Conservation (phyloP, 1,140 invertebrate genomes). For the Rhynchophorus ferrugineus region DNA sequence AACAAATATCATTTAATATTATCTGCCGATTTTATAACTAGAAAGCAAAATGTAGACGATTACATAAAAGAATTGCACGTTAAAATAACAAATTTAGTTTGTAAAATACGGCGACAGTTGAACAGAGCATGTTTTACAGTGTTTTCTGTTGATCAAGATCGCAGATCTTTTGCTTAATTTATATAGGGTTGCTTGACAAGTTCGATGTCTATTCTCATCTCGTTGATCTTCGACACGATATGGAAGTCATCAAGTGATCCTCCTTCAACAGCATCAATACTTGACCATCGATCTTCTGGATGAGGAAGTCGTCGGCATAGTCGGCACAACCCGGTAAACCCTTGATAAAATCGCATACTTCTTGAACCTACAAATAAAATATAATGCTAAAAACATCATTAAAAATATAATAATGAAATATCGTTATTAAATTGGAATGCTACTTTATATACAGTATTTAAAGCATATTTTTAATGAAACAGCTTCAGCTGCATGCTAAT, state of each 20-base stretch:
- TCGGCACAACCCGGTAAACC: conserved; percentile 81
- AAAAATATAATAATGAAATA: neutral
- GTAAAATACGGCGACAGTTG: conserved; percentile 4
- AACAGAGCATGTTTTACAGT: neutral
- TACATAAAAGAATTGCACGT: conserved; percentile 20
- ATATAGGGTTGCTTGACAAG: conserved; percentile 34
- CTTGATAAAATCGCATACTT: conserved; percentile 80
- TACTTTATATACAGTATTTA: too few relatives aligned
- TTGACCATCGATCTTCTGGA: too few relatives aligned
- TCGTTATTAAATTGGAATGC: too few relatives aligned
- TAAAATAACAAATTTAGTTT: conserved; percentile 6
- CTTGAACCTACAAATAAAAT: conserved; percentile 48
- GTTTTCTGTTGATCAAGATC: neutral
- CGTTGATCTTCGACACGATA: conserved; percentile 85
- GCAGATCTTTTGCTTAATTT: neutral
- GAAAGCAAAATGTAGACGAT: neutral
- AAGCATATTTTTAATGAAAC: too few relatives aligned
- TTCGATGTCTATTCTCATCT: conserved; percentile 56
- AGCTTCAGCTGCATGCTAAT: too few relatives aligned
- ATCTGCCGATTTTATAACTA: conserved; percentile 1
- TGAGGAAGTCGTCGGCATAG: conserved; percentile 90
- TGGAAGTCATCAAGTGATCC: conserved; percentile 88
- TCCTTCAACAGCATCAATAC: conserved; percentile 89
- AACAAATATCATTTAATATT: conserved; percentile 23
- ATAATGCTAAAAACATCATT: neutral